Base-by-base conservation (phyloP, 2,113 vertebrate species). In the Edolisoma coerulescens region DNA sequence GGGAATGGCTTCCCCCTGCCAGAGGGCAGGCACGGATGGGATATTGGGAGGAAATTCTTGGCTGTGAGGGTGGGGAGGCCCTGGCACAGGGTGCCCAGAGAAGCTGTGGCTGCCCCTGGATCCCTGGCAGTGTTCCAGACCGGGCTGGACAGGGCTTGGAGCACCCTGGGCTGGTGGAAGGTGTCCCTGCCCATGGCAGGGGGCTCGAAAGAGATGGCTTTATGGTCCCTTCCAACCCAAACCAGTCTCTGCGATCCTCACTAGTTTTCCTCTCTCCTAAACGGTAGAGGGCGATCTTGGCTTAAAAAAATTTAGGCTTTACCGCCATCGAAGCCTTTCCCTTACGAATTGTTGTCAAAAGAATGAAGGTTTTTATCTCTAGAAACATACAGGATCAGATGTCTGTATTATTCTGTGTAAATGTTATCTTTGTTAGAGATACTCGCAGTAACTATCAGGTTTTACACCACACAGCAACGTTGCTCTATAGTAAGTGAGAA, bases 241-340 rank as follows among this genome's bases (percentile, higher is more conserved):
- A 14, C 2, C 22, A 3, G 2, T 4, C 39, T 13, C n/a, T 24
- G 35, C 14, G 6, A n/a, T 1, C 30, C 41, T 60, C 32, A 4
- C 20, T 14, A 3, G 28, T 27, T 82, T 47, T 59, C 47, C 19
- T 42, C 4, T 27, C 7, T 28, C 16, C 4, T 27, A 35, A 63
- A 73, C 97, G 70, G 68, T 88, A 97, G 97, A 95, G 96, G 97
- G 95, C 97, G 70, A 67, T 27, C 85, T 95, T 95, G 97, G 56
- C 88, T 96, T 91, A 95, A 61, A 95, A 61, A 92, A 89, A 96
- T 95, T 70, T 16, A 17, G 5, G 6, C 15, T 42, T 91, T 30
- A 5, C 18, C 4, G 6, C 15, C 42, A 7, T 53, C 11, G 21
- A 9, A 74, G 67, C 44, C 49, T 75, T 37, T 3, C 22, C 49